Percentiles rank a stretch among this genome's conserved stretches.
These are phyloP conservation scores for Lepidurus apus DNA, from an alignment of 1,140 invertebrate genomes.

Conservation along the genomic window DNA sequence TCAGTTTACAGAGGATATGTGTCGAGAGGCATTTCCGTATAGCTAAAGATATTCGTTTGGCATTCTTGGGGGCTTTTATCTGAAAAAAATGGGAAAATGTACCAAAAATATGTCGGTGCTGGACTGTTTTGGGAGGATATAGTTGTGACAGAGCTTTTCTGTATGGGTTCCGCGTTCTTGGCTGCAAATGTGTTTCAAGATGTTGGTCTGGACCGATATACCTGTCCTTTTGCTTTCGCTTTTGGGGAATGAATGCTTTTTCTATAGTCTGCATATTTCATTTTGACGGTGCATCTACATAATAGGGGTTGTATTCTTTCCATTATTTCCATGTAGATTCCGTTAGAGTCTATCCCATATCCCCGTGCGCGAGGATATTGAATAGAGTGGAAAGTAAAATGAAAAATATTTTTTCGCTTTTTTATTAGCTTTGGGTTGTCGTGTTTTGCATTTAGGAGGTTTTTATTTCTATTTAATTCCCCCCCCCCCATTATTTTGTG, in stretches of 20 bases:
- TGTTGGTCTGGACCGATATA: background rate
- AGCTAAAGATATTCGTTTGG: background rate
- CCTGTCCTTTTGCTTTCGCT: background rate
- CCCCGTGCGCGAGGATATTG: too few species aligned
- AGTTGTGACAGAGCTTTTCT: background rate
- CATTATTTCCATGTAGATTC: background rate
- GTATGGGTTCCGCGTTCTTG: background rate
- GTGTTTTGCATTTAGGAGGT: background rate
- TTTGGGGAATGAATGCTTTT: background rate
- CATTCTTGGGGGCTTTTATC: background rate
- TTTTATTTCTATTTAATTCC: background rate
- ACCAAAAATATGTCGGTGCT: constrained; percentile 6
- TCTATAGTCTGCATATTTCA: background rate
- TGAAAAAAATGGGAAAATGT: background rate
- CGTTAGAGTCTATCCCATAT: too few species aligned
- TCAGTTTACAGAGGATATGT: background rate
- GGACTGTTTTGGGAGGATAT: background rate
- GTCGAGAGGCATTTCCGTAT: constrained; percentile 10
- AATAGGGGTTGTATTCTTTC: constrained; percentile 9
- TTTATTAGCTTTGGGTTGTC: background rate
- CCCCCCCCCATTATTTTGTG: too few species aligned
- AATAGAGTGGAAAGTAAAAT: background rate
- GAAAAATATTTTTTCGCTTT: background rate
- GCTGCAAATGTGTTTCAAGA: background rate
- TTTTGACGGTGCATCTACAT: constrained; percentile 9